Evolutionary conservation across 2,113 vertebrate genomes (phyloP), one percentile per base, ranked within the genome.

Genomic region (Sylvicapra grimmia): DNA sequence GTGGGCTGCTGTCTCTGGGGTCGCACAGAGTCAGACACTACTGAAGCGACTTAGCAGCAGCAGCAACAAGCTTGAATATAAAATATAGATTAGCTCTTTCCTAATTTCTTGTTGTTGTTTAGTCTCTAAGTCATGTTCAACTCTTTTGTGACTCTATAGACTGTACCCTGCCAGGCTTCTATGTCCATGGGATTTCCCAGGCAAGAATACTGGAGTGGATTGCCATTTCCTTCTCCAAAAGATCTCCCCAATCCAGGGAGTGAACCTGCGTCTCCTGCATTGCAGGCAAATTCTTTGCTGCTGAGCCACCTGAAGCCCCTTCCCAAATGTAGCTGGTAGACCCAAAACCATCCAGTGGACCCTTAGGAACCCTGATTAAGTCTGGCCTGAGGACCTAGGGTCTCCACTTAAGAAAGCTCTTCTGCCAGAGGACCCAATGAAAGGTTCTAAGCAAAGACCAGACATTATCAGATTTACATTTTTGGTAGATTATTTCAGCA

Each of bases 21-120:
- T 63, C 1, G 0, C 29, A 63, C 29, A 33, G 61, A 63, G 29
- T 65, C 14, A 0, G 61, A 33, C 61, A 31, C 3, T 0, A 63
- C 61, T 63, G 61, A 63, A 63, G 13, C 1, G 0, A 31, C 61
- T 63, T 63, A 63, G 29, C 29, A 63, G 29, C 29, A 33, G 59
- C 14, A 63, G 61, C 61, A 21, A 85, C 33, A 29, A n/a, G 3
- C 8, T 58, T 40, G n/a, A 8, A 47, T 29, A 51, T 25, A 47
- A 92, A 79, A 63, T 29, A 29, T 83, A 23, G 7, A 58, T 19
- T 18, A 7, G 11, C 31, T 53, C 53, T 63, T 87, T 65, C 86
- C 82, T 61, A 87, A 54, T 65, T 23, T 65, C 23, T 44, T 77
- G 23, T 23, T 65, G 11, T 44, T 77, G 23, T 77, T 77, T 27